Percentiles rank a stretch among this genome's conserved stretches.
Evolutionary conservation across 1,140 invertebrate species (phyloP).

Genomic region (Zophobas morio): DNA sequence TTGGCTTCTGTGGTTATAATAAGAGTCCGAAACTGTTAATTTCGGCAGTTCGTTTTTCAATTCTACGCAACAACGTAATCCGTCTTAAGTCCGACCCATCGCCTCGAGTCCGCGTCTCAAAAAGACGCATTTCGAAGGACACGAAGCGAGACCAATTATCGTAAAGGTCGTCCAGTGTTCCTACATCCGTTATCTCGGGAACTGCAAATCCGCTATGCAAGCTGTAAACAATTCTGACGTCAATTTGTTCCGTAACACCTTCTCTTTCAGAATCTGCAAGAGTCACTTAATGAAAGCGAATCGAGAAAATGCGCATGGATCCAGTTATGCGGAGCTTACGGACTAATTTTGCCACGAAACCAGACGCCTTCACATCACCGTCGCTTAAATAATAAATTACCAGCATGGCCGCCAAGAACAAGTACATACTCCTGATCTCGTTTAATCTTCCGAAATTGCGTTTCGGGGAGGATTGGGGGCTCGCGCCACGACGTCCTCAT

Average conservation of each 20-base stretch:
- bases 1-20: no score
- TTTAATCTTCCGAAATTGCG: background rate
- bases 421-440: background rate
- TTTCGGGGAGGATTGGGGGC: background rate
- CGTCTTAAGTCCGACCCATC: background rate
- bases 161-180: conserved; percentile 9
- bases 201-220: conserved; percentile 8
- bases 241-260: background rate
- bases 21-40: background rate
- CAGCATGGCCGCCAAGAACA: background rate
- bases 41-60: background rate
- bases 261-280: background rate
- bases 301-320: no score
- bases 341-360: background rate
- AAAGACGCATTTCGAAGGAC: background rate
- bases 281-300: background rate
- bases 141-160: background rate
- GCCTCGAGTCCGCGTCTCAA: background rate
- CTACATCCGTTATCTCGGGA: conserved; percentile 13
- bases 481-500: background rate
- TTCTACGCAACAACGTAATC: background rate
- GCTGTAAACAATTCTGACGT: conserved; percentile 16
- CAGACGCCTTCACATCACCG: background rate
- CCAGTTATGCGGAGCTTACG: background rate
- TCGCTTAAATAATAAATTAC: background rate